Evolutionary conservation across 1,140 invertebrate genomes (phyloP), one percentile per base, ranked within the genome.

Genomic region (Penaeus japonicus): DNA sequence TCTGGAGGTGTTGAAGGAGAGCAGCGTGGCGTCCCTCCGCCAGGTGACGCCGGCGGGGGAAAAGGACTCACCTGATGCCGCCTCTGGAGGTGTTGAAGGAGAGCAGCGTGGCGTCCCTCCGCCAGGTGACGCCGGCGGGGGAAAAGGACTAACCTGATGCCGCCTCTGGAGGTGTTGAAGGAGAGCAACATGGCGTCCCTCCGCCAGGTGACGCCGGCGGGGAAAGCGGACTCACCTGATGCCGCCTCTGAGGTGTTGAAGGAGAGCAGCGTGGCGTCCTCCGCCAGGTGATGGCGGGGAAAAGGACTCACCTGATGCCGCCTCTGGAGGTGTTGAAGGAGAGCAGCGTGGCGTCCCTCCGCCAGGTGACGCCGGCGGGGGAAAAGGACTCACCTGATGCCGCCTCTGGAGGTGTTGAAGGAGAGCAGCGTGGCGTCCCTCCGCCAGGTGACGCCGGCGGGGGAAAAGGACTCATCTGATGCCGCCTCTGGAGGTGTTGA

Each of bases 121-220:
- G 55, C 85, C 85, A 81, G n/a, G 85, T 73, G 85, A 87, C 78
- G 47, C 57, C 78, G 57, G 78, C 85, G 79, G 24, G 85, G 85
- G 57, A 87, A 87, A 22, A 78, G 85, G 1, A 81, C 78, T 32
- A 24, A 87, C 85, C 85, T 87, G 35, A 87, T 87, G 75, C 85
- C 85, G 54, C 85, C 85, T 57, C 75, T 80, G 55, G 85, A 87
- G 22, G 85, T 80, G 55, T 87, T 87, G 85, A 78, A 87, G 57
- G 55, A 62, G 77, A 87, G 85, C 1, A 53, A 20, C 35, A 55
- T 53, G 54, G 27, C 22, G 5, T 57, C 85, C 54, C 85, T 79
- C 12, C 57, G 55, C 85, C 85, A 81, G n/a, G 85, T 73, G 85
- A 87, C 78, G 47, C 57, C 78, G 57, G 78, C 85, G 24, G 85